Evolutionary conservation across 2,888 invertebrate species (phyloP).

Genomic region (Drosophila mercatorum): DNA sequence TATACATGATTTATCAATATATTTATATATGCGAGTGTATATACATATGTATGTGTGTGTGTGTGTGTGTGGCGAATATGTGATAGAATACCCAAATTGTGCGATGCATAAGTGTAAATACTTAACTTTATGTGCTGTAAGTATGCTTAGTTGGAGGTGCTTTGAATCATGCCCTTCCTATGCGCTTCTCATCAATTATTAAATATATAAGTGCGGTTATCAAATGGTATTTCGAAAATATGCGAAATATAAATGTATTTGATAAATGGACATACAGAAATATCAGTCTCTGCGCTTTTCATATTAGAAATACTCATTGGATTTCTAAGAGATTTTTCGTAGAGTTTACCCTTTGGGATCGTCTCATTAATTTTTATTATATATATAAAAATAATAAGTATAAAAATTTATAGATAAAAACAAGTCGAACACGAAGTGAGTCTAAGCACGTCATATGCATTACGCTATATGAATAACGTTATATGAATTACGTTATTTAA

Average conservation of each 20-base stretch:
- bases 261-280: not conserved
- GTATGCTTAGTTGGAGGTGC: not conserved
- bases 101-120: constrained; percentile 1
- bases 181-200: not conserved
- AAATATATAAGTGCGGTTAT: too few relatives aligned
- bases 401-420: too few relatives aligned
- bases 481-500: too few relatives aligned
- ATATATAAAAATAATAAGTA: too few relatives aligned
- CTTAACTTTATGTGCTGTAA: not conserved
- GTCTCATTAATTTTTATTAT: too few relatives aligned
- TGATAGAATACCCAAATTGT: not conserved
- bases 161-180: too few relatives aligned
- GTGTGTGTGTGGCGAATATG: not conserved
- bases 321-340: not conserved
- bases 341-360: too few relatives aligned
- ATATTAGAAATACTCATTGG: not conserved
- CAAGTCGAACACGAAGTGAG: too few relatives aligned
- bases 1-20: constrained; percentile 10
- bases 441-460: not conserved
- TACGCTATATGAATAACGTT: not conserved
- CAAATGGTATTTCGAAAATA: not conserved
- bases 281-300: not conserved
- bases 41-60: not conserved
- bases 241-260: not conserved
- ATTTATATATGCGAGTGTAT: not conserved